Conservation (phyloP, 2,888 invertebrate genomes). For the Villa cingulata region DNA sequence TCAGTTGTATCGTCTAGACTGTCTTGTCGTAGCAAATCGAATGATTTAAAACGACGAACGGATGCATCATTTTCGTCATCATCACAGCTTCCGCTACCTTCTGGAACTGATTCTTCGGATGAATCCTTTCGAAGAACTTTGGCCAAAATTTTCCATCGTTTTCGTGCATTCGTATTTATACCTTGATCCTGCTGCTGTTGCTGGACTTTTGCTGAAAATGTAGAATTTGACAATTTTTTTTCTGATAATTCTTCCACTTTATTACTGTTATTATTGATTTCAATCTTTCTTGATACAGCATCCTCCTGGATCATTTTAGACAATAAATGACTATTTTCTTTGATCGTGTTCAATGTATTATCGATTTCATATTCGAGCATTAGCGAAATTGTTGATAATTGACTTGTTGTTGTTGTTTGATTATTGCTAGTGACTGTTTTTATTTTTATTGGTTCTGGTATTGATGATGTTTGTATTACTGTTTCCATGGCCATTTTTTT, state of each 20-base stretch:
- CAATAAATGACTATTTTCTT: constrained; percentile 25
- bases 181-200: constrained; percentile 15
- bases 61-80: constrained; percentile 39
- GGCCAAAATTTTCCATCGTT: constrained; percentile 56
- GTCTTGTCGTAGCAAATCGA: constrained; percentile 41
- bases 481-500: constrained; percentile 12
- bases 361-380: constrained; percentile 35
- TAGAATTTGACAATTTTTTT: constrained; percentile 15
- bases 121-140: constrained; percentile 43
- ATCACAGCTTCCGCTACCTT: constrained; percentile 21
- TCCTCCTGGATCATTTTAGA: constrained; percentile 8
- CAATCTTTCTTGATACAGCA: background rate
- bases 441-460: too few relatives aligned
- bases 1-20: constrained; percentile 34
- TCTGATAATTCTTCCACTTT: background rate
- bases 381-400: constrained; percentile 28
- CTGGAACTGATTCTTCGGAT: constrained; percentile 27
- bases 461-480: constrained; percentile 6
- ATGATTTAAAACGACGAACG: constrained; percentile 45
- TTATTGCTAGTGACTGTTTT: background rate
- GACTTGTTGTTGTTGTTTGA: constrained; percentile 7
- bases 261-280: constrained; percentile 13
- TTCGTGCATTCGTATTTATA: constrained; percentile 40
- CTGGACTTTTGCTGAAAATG: constrained; percentile 18
- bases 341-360: constrained; percentile 32